These are phyloP conservation scores for Marronus borbonicus DNA, from an alignment of 2,888 invertebrate genomes.

Conservation along the genomic window DNA sequence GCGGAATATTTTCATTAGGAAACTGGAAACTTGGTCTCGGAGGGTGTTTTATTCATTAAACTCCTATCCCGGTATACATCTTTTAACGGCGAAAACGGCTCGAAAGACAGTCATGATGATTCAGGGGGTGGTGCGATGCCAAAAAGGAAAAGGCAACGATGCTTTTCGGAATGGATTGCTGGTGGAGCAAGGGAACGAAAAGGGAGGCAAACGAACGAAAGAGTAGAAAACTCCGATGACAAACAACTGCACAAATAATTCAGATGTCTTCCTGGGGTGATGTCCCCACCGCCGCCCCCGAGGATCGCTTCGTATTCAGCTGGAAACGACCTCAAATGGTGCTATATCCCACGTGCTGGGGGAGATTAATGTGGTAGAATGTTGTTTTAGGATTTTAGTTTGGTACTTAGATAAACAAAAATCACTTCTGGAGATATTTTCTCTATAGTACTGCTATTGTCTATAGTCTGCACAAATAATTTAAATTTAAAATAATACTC, in stretches of 20 bases:
- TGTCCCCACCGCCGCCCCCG: background rate
- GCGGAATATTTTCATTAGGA: conserved; percentile 43
- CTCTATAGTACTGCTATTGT: too few relatives aligned
- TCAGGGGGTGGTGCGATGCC: background rate
- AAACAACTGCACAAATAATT: conserved; percentile 31
- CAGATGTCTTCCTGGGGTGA: conserved; percentile 14
- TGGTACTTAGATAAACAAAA: too few relatives aligned
- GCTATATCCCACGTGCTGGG: background rate
- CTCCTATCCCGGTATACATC: conserved; percentile 7
- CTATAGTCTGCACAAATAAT: too few relatives aligned
- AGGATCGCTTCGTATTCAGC: background rate
- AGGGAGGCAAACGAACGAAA: conserved; percentile 25
- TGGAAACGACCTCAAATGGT: conserved; percentile 1
- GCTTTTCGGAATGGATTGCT: background rate
- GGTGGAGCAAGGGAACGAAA: background rate
- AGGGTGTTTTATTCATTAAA: conserved; percentile 43
- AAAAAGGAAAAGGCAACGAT: conserved; percentile 20
- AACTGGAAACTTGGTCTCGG: conserved; percentile 25
- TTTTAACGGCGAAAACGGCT: background rate
- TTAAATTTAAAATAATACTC: too few relatives aligned
- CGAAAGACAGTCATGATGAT: conserved; percentile 4
- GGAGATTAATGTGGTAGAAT: too few relatives aligned
- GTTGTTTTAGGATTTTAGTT: too few relatives aligned
- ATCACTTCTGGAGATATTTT: too few relatives aligned
- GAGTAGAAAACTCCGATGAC: conserved; percentile 35